Evolutionary conservation across 2,888 invertebrate species (phyloP), one percentile per base, ranked within the genome.

Genomic region (Temnothorax unifasciatus): DNA sequence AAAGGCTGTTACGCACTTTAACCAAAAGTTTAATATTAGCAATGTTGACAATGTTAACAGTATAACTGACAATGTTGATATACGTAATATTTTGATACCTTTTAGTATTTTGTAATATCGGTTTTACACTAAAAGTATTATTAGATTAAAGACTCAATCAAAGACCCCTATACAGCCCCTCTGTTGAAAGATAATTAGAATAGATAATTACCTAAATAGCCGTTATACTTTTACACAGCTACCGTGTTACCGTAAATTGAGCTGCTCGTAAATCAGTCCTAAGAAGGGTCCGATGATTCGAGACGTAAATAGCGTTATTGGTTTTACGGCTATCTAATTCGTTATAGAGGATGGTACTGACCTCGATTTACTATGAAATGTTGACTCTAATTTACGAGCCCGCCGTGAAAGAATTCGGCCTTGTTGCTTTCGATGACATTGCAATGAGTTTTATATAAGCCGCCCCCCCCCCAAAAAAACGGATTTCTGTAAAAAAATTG

Each of bases 301-400:
- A 91, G 88, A 89, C 92, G 92, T 93, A 94, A 94, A 94, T 93
- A 94, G 93, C 92, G 94, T 94, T 93, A 94, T 94, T 92, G 94
- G 93, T 94, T 94, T 94, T 94, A 93, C 91, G 75, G 47, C 25
- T 13, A 4, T 79, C 9, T 50, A 41, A 74, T 61, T 54, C 15
- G 68, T n/a, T 50, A 41, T 6, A 15, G 29, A 69, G 34, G 11
- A 76, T 66, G 66, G 57, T 81, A 73, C 85, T 75, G 89, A 85
- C 88, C 88, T 85, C 74, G 87, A 9, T 61, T 41, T 21, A 15
- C n/a, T 41, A 68, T n/a, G 38, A 87, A 85, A 82, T 64, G 71
- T 69, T 61, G 18, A 29, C n/a, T 74, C 13, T 84, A 90, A 85
- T 88, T 87, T 77, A 86, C 69, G 50, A 82, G 5, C 59, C 47